Evolutionary conservation across 2,888 invertebrate species (phyloP), one percentile per base, ranked within the genome.

Genomic region (Rotaria macrura): DNA sequence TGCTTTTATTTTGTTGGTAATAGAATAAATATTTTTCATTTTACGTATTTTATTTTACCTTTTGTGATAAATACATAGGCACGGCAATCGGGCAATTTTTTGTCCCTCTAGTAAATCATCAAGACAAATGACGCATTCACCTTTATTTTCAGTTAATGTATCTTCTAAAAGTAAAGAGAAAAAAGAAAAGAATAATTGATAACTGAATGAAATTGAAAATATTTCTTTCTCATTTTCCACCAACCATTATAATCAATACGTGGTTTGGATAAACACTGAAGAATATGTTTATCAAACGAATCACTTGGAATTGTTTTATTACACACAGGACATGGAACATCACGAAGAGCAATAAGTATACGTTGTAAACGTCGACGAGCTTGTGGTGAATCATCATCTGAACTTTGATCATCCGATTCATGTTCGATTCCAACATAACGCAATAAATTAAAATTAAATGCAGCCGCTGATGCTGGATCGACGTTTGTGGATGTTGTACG

Each of bases 61-160:
- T 93, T 97, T 98, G 92, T 99, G 98, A 92, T 98, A 98, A 93
- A 98, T 96, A 94, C 98, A 98, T 90, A 99, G 94, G 93, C 98
- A 98, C 90, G 98, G 98, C 92, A 98, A 94, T 91, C 98, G 94
- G 89, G 98, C 98, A 92, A 99, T 98, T 89, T 95, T 95, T 92
- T 98, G 95, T 87, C 98, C 98, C 90, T 95, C 94, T 90, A 93
- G 93, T 91, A 99, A 93, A 91, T 98, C 97, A 92, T 99, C 98
- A 91, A 98, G 93, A 92, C 98, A 99, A 92, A 98, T 98, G 90
- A 96, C 96, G 93, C 98, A 98, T 49, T 85, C 79, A 87, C 96
- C 97, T 93, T 97, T 97, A 90, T 95, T 94, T 92, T 97, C 97
- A 89, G 94, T 94, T 92, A 98, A 93, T 90, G 96, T 94, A 92